phyloP scores from a whole-genome alignment of 2,797 vertebrate species.

The Tiaroga cobitis region DNA sequence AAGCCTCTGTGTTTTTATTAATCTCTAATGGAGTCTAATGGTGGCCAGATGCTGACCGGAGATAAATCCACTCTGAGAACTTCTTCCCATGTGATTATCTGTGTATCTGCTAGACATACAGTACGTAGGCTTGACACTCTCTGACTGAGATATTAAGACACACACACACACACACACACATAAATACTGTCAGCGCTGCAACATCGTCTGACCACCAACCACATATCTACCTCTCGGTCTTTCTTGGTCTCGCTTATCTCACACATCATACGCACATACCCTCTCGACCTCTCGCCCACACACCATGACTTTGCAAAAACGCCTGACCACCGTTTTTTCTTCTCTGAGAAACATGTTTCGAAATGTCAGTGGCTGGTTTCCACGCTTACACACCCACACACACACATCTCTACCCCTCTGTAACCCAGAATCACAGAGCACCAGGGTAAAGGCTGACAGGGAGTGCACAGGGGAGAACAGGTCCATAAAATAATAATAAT shows the following conservation, averaged over 20 bases:
- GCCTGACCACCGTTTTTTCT: not conserved
- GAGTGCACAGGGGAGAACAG: constrained; percentile 12
- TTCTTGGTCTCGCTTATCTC: not conserved
- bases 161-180: not conserved
- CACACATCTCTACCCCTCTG: not conserved
- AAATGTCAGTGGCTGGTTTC: constrained; percentile 25
- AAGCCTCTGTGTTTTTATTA: not conserved
- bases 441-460: constrained; percentile 8
- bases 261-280: constrained; percentile 17
- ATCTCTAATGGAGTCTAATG: constrained; percentile 21
- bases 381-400: constrained; percentile 16
- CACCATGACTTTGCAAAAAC: constrained; percentile 28
- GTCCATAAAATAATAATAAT: not conserved
- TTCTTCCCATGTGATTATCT: not conserved
- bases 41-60: not conserved
- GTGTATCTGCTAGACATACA: not conserved
- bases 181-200: not conserved
- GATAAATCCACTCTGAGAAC: not conserved
- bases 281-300: constrained; percentile 3
- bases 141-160: constrained; percentile 3
- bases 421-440: constrained; percentile 20
- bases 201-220: not conserved
- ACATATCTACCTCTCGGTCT: not conserved
- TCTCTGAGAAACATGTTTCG: constrained; percentile 6
- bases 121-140: not conserved